Conservation (phyloP, 2,113 vertebrate genomes). For the Protomyctophum bolini region DNA sequence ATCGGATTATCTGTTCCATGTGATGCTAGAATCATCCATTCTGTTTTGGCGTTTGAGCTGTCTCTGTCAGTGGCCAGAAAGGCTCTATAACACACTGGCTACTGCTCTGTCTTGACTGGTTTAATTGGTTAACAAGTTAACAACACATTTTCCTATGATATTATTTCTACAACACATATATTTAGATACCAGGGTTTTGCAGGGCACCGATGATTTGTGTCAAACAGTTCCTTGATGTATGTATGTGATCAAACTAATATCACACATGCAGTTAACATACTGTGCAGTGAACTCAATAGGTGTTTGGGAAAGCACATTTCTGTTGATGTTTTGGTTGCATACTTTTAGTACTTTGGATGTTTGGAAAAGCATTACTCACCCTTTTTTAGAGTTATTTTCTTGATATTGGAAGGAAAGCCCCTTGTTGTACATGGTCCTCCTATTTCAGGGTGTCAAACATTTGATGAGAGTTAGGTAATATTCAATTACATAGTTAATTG, state of each 20-base stretch:
- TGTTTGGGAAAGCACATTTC: background rate
- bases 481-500: no score
- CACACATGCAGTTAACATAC: conserved; percentile 38
- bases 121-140: conserved; percentile 17
- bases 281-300: conserved; percentile 65
- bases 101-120: conserved; percentile 19
- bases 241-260: conserved; percentile 38
- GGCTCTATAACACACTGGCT: background rate
- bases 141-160: background rate
- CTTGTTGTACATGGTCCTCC: no score
- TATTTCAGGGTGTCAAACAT: no score
- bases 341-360: no score
- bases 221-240: conserved; percentile 25
- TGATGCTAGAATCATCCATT: conserved; percentile 9
- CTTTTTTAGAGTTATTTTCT: no score
- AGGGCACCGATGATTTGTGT: conserved; percentile 20
- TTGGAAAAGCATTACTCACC: no score
- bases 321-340: no score
- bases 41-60: background rate
- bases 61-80: background rate
- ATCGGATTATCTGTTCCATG: conserved; percentile 20
- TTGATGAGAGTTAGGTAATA: background rate
- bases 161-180: background rate
- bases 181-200: no score
- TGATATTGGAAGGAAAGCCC: no score